Evolutionary conservation across 2,113 vertebrate genomes (phyloP).

Genomic region (Pelecanoides urinatrix): DNA sequence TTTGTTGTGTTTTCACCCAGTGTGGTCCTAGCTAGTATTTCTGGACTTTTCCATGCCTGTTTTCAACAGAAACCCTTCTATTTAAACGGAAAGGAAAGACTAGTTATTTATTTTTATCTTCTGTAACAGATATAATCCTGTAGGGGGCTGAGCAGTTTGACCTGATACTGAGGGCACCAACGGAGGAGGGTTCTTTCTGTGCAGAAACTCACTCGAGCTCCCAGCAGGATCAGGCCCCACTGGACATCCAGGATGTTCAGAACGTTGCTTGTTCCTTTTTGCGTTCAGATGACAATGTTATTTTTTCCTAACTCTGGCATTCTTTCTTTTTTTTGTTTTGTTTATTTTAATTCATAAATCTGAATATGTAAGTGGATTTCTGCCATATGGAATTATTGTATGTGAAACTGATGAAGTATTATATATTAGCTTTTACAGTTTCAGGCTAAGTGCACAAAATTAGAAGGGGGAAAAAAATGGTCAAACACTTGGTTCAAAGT

Average conservation of each 20-base stretch:
- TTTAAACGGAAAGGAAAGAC: neutral
- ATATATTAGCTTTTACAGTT: neutral
- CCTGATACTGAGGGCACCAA: neutral
- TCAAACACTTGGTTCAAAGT: neutral
- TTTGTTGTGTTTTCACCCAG: neutral
- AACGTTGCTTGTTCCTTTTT: neutral
- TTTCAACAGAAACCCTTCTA: neutral
- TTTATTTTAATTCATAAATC: neutral
- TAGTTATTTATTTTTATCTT: constrained; percentile 13
- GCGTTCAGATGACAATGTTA: neutral
- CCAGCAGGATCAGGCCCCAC: neutral
- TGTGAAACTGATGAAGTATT: neutral
- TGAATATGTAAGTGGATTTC: neutral
- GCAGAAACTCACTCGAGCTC: neutral
- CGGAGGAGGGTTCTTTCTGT: neutral
- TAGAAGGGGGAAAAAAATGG: neutral
- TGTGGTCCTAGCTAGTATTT: neutral
- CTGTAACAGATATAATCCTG: neutral
- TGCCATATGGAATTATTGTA: neutral
- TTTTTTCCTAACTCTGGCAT: neutral
- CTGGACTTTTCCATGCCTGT: neutral
- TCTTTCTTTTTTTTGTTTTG: neutral
- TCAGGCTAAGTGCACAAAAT: neutral
- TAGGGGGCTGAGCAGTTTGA: neutral
- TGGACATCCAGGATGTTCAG: neutral